These are phyloP conservation scores for Shinisaurus crocodilurus DNA, from an alignment of 2,113 vertebrate genomes.

Conservation along the genomic window DNA sequence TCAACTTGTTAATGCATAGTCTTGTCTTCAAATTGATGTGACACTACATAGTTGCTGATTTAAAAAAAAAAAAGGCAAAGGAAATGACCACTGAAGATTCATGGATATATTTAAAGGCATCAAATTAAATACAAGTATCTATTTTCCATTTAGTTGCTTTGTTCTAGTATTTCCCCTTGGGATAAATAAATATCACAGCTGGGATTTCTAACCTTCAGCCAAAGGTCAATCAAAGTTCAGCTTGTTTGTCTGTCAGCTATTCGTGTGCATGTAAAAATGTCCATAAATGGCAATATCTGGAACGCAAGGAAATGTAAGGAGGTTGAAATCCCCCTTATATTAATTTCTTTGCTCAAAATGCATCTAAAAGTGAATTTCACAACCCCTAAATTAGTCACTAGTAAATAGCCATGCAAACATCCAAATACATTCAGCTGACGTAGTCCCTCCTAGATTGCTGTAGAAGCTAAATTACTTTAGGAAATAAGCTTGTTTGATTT, in stretches of 20 bases:
- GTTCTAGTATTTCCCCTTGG: neutral
- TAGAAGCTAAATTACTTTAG: conserved; percentile 2
- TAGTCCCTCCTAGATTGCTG: neutral
- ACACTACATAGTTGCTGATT: neutral
- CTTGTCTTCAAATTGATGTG: neutral
- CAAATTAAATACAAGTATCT: neutral
- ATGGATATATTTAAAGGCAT: neutral
- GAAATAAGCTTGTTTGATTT: neutral
- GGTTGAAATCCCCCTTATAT: neutral
- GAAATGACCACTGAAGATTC: neutral
- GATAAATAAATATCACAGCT: neutral
- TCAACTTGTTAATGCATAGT: neutral
- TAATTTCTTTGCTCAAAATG: neutral
- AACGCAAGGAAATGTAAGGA: neutral
- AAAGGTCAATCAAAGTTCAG: neutral
- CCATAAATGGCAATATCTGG: neutral
- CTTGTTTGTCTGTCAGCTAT: neutral
- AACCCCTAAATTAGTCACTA: neutral
- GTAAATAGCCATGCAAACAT: neutral
- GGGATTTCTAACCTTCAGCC: neutral
- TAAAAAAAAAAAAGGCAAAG: neutral
- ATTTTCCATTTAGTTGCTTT: neutral
- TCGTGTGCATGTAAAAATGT: neutral
- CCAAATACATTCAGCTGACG: neutral
- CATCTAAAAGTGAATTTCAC: conserved; percentile 5